Evolutionary conservation across 2,113 vertebrate genomes (phyloP).

Genomic region (Zosterops lateralis): DNA sequence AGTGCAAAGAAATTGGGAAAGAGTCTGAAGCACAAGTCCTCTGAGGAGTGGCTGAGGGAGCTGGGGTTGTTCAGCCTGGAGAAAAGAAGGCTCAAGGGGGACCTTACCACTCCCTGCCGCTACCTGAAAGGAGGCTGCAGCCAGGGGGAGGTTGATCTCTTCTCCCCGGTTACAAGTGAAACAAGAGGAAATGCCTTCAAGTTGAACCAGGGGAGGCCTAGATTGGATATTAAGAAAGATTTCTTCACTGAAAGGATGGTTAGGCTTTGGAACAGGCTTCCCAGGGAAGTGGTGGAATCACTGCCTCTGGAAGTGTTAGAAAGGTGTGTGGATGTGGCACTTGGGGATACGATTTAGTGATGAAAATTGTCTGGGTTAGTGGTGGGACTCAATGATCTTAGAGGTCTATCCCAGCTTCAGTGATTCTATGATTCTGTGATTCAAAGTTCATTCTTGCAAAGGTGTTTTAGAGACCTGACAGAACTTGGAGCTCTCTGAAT

Average conservation of each 20-base stretch:
- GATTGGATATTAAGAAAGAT: neutral
- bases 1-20: fast-evolving
- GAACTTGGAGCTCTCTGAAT: neutral
- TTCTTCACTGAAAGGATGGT: neutral
- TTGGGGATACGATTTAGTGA: neutral
- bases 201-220: neutral
- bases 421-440: neutral
- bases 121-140: neutral
- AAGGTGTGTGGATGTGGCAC: neutral
- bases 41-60: fast-evolving
- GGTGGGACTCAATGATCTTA: neutral
- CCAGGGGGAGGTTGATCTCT: neutral
- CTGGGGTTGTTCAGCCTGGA: neutral
- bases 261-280: neutral
- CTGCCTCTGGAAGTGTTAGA: neutral
- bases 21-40: neutral
- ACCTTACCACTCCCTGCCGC: fast-evolving
- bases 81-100: neutral
- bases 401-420: neutral
- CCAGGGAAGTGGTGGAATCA: neutral
- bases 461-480: neutral
- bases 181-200: neutral
- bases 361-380: neutral
- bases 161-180: neutral
- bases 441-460: neutral